phyloP scores from a whole-genome alignment of 2,797 vertebrate species.

The Cirrhinus mrigala region DNA sequence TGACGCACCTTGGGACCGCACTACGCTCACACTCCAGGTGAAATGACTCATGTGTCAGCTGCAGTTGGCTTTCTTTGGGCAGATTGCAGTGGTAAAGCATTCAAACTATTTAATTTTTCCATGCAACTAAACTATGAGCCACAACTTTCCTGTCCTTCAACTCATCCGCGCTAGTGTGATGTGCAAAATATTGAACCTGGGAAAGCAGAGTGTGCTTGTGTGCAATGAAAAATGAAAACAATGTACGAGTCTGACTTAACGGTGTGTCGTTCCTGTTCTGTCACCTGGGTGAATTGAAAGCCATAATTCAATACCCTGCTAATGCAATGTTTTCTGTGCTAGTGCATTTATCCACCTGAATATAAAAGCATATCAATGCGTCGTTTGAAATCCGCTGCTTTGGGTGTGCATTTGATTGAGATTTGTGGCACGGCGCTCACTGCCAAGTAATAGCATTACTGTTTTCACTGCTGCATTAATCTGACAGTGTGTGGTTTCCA shows the following conservation, averaged over 20 bases:
- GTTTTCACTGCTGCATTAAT: conserved; percentile 37
- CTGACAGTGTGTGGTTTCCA: conserved; percentile 49
- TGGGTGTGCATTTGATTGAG: conserved; percentile 22
- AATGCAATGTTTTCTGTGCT: neutral
- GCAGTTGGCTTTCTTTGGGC: neutral
- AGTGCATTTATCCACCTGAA: neutral
- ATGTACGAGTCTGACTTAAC: neutral
- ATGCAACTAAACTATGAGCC: neutral
- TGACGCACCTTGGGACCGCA: conserved; percentile 6
- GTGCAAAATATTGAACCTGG: neutral
- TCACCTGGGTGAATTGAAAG: conserved; percentile 10
- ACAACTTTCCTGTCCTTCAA: neutral
- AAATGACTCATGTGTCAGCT: conserved; percentile 33
- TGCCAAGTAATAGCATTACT: conserved; percentile 45
- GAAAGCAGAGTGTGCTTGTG: neutral
- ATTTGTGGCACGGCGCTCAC: conserved; percentile 50
- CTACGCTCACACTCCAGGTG: conserved; percentile 23
- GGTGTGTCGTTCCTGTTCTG: neutral
- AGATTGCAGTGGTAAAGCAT: neutral
- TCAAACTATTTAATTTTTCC: neutral
- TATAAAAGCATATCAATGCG: neutral
- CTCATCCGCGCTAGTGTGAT: neutral
- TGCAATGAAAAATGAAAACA: conserved; percentile 13
- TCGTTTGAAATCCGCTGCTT: neutral
- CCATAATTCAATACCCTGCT: conserved; percentile 9